A percentile compares a stretch with the other conserved stretches of the same genome.
These are phyloP conservation scores for Lasiurus cinereus DNA, from an alignment of 2,113 vertebrate species.

Conservation along the genomic window DNA sequence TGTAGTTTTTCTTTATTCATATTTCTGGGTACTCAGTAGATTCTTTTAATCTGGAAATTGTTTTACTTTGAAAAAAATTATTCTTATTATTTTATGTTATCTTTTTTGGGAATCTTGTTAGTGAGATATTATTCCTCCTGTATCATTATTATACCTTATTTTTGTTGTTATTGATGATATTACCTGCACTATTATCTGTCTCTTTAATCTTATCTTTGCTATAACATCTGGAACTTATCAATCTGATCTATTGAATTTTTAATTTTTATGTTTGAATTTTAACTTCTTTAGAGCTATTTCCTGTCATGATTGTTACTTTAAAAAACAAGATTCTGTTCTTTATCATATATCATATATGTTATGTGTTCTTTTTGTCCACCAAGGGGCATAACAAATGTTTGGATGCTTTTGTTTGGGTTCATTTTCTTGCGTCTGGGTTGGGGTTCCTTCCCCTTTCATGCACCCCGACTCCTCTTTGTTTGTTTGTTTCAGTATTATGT, in stretches of 20 bases:
- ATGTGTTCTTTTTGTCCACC: neutral
- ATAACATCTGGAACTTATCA: neutral
- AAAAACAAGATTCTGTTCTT: neutral
- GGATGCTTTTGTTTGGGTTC: neutral
- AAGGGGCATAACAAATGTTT: neutral
- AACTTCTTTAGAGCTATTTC: neutral
- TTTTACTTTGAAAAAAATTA: neutral
- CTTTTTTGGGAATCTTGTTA: neutral
- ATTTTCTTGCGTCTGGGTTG: neutral
- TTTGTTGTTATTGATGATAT: neutral
- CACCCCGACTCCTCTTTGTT: neutral
- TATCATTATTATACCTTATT: neutral
- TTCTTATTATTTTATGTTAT: conserved; percentile 24
- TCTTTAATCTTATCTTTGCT: neutral
- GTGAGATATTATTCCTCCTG: neutral
- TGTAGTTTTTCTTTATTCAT: neutral
- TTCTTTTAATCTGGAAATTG: conserved; percentile 8
- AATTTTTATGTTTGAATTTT: neutral
- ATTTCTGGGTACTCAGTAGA: neutral
- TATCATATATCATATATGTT: neutral
- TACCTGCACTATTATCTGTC: neutral
- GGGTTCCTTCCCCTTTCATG: too few species aligned
- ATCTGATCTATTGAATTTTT: conserved; percentile 5
- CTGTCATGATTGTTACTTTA: neutral
- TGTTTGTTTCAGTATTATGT: neutral